Evolutionary conservation across 2,113 vertebrate species (phyloP).

Genomic region (Eurystomus gularis): DNA sequence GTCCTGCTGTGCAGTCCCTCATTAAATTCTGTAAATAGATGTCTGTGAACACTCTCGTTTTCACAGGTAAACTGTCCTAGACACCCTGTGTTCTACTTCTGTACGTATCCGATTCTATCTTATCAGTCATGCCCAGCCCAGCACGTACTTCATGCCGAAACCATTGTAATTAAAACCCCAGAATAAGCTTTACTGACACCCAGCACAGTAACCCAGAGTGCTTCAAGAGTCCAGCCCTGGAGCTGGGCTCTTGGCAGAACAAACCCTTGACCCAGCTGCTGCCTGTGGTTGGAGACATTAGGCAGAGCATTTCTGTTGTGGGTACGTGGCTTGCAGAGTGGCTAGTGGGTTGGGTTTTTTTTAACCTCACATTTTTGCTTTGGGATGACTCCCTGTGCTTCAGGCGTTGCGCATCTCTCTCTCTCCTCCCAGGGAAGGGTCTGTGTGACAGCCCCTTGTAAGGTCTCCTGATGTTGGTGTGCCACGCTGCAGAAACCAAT

Average conservation of each 20-base stretch:
- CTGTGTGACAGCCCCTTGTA: not conserved
- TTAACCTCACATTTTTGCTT: not conserved
- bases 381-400: not conserved
- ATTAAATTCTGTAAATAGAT: not conserved
- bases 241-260: not conserved
- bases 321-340: rapidly evolving
- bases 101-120: rapidly evolving
- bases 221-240: not conserved
- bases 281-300: rapidly evolving
- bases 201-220: rapidly evolving
- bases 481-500: not conserved
- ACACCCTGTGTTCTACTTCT: not conserved
- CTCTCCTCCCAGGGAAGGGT: not conserved
- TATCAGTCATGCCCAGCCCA: not conserved
- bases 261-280: not conserved
- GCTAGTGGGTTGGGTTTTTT: not conserved
- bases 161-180: not conserved
- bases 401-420: not conserved
- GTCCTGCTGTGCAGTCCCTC: not conserved
- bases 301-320: not conserved
- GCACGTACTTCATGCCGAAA: not conserved
- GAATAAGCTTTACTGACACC: not conserved
- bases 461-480: not conserved
- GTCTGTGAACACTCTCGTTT: not conserved
- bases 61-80: not conserved